Conservation (phyloP, 1,140 invertebrate genomes). For the fruit fly (Drosophila melanogaster) region DNA sequence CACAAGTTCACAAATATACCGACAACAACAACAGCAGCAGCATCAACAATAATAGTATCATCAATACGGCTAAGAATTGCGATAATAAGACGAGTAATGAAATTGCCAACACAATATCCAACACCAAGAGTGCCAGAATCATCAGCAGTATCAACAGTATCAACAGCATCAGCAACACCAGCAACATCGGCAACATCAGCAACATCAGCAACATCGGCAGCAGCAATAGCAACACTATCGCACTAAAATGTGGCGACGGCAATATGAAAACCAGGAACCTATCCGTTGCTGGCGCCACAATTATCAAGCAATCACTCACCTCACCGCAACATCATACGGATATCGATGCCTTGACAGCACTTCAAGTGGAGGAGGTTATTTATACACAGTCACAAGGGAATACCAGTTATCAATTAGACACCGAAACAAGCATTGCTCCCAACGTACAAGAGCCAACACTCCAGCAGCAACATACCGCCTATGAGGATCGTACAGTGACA, state of each 20-base stretch:
- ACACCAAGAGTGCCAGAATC: slow-evolving; percentile 17
- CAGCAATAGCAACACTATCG: slow-evolving; percentile 5
- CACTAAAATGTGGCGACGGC: slow-evolving; percentile 7
- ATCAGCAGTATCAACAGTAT: slow-evolving; percentile 20
- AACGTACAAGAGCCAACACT: slow-evolving; percentile 36
- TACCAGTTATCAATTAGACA: slow-evolving; percentile 49
- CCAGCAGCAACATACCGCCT: slow-evolving; percentile 44
- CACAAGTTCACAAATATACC: slow-evolving; percentile 73
- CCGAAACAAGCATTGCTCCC: slow-evolving; percentile 32
- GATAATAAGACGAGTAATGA: slow-evolving; percentile 15
- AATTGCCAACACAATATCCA: slow-evolving; percentile 21
- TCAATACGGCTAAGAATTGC: slow-evolving; percentile 16
- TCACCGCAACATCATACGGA: slow-evolving; percentile 51
- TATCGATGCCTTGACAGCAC: slow-evolving; percentile 19
- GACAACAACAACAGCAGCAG: slow-evolving; percentile 28
- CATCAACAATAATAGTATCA: slow-evolving; percentile 35
- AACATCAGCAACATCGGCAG: slow-evolving; percentile 21
- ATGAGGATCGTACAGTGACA: slow-evolving; percentile 50
- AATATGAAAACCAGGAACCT: slow-evolving; percentile 38
- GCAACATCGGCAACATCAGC: slow-evolving; percentile 1
- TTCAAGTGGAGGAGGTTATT: slow-evolving; percentile 57
- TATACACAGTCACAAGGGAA: slow-evolving; percentile 46
- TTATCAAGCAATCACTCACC: slow-evolving; percentile 68
- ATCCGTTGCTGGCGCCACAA: slow-evolving; percentile 30
- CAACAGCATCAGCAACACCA: not conserved